Base-by-base conservation (phyloP, 2,113 vertebrate genomes). In the Beaufortia kweichowensis region DNA sequence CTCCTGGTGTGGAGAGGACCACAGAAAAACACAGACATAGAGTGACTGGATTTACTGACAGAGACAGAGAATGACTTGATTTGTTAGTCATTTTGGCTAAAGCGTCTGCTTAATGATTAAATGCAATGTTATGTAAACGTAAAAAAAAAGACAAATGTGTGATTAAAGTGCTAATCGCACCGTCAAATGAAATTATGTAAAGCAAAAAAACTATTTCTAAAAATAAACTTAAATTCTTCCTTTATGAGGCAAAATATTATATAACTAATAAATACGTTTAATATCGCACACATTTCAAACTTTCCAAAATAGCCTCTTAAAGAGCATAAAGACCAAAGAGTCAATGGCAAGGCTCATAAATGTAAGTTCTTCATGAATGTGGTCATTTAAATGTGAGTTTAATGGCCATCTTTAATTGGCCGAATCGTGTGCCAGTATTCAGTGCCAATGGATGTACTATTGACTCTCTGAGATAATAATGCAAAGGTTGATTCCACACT, bases 361-460 rank as follows among this genome's bases (percentile, higher is more conserved):
- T 87, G 85, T 83, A 88, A 82, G 85, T 85, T 86, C 80, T 83
- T 89, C 85, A 81, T 88, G 82, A 82, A 87, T 77, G 60, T 72
- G 85, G 81, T 85, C 86, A 87, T 86, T 87, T 77, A 84, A 85
- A 77, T 84, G 87, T 87, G 79, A 83, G 86, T 83, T 85, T 90
- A 89, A 78, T 84, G 84, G 48, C 61, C 83, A 84, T 85, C 80
- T 79, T 88, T 90, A 88, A 88, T 91, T 89, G 90, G 85, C 80
- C 53, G 85, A 87, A 85, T 77, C 87, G 84, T 11, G n/a, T 82
- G 87, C 76, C 85, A 50, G 39, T 31, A 39, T 39, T 7, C 65
- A 71, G 76, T 86, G 86, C 85, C 83, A 85, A 89, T 76, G 84
- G 77, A 81, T 89, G 84, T 84, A 75, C 80, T 83, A 69, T 55